These are phyloP conservation scores for Zaprionus ornatus DNA, from an alignment of 1,140 invertebrate genomes.

Conservation along the genomic window DNA sequence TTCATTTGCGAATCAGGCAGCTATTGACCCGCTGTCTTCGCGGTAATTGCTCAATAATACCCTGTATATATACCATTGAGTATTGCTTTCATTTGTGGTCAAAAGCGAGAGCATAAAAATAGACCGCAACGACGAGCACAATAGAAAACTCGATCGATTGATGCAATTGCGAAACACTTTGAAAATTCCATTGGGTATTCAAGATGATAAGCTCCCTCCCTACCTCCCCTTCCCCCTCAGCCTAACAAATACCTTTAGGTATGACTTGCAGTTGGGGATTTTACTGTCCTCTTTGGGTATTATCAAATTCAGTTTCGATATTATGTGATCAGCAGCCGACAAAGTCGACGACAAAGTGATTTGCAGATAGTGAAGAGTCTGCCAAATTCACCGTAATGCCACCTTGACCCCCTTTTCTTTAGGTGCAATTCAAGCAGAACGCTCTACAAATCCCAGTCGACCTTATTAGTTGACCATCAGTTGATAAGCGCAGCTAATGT, in stretches of 20 bases:
- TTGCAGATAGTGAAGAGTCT: slow-evolving; percentile 36
- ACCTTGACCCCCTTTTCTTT: slow-evolving; percentile 41
- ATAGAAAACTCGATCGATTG: slow-evolving; percentile 34
- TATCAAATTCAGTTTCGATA: background rate
- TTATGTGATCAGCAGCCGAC: slow-evolving; percentile 6
- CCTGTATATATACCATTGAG: background rate
- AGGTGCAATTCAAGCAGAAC: slow-evolving; percentile 27
- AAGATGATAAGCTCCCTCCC: slow-evolving; percentile 20
- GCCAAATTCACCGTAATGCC: slow-evolving; percentile 11
- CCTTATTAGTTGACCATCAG: slow-evolving; percentile 35
- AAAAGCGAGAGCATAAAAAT: slow-evolving; percentile 33
- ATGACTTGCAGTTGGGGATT: slow-evolving; percentile 42
- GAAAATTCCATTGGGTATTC: slow-evolving; percentile 8
- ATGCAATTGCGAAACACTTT: slow-evolving; percentile 38
- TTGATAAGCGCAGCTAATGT: slow-evolving; percentile 30
- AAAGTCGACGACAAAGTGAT: slow-evolving; percentile 28
- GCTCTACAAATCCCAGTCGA: slow-evolving; percentile 23
- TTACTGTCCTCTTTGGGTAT: background rate
- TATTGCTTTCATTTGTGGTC: slow-evolving; percentile 37
- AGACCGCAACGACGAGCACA: slow-evolving; percentile 33
- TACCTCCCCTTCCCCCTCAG: background rate
- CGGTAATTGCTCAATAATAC: slow-evolving; percentile 53
- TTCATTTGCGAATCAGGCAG: slow-evolving; percentile 59
- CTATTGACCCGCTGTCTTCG: slow-evolving; percentile 36
- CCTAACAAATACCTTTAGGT: background rate